phyloP scores from a whole-genome alignment of 2,797 vertebrate species.

The Eupleurogrammus muticus region DNA sequence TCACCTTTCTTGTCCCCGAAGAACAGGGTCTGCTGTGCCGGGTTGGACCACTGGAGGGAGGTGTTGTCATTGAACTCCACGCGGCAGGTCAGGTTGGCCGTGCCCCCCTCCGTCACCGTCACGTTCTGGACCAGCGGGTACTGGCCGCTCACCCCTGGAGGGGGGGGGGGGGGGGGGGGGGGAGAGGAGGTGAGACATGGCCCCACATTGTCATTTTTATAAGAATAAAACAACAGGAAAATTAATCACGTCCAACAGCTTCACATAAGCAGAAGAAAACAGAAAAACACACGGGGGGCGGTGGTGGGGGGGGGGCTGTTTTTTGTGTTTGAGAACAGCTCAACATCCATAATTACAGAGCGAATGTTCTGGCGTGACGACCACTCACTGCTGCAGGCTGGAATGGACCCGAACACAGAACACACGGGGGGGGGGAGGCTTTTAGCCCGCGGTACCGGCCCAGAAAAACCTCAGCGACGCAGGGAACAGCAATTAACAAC shows the following conservation, averaged over 20 bases:
- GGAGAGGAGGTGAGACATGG: background rate
- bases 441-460: conserved; percentile 55
- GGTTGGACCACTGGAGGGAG: conserved; percentile 99
- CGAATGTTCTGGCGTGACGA: conserved; percentile 45
- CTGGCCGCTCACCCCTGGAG: conserved; percentile 85
- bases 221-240: conserved; percentile 7
- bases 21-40: conserved; percentile 99
- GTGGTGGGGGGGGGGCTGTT: conserved; percentile 15
- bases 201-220: background rate
- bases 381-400: conserved; percentile 57
- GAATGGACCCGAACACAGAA: conserved; percentile 64
- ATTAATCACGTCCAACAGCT: background rate
- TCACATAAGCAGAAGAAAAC: background rate
- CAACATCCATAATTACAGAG: conserved; percentile 64
- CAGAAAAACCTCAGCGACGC: conserved; percentile 62
- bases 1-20: conserved; percentile 99
- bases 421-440: conserved; percentile 60
- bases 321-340: conserved; percentile 14
- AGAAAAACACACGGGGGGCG: conserved; percentile 17
- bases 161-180: conserved; percentile 12
- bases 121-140: conserved; percentile 96
- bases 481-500: conserved; percentile 71
- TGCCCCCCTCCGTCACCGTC: conserved; percentile 95
- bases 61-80: conserved; percentile 99
- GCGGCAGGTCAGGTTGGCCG: conserved; percentile 96